These are phyloP conservation scores for Papilio protenor DNA, from an alignment of 2,888 invertebrate species.

Conservation along the genomic window DNA sequence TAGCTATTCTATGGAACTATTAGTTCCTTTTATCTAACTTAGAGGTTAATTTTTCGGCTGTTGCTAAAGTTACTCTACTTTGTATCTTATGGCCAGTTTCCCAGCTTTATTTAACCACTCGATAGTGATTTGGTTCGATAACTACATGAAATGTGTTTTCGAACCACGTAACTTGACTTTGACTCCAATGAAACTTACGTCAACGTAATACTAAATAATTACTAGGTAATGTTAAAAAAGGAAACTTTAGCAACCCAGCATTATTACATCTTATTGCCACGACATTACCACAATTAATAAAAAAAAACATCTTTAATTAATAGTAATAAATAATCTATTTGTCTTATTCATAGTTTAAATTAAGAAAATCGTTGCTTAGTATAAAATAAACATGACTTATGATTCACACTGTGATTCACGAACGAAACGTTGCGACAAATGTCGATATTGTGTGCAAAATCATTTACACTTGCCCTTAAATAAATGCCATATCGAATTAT, in stretches of 20 bases:
- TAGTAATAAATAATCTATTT: background rate
- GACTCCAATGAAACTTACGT: no score
- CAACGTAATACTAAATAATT: no score
- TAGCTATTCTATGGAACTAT: background rate
- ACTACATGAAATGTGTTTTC: no score
- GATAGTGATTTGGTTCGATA: no score
- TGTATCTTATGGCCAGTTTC: background rate
- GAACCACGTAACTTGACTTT: no score
- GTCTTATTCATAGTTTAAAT: background rate
- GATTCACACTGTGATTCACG: slow-evolving; percentile 17
- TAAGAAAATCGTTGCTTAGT: background rate
- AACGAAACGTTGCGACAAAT: background rate
- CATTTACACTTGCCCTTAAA: slow-evolving; percentile 27
- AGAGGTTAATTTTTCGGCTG: no score
- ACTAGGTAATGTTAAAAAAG: no score
- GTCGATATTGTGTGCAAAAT: slow-evolving; percentile 16
- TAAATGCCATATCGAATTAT: slow-evolving; percentile 37
- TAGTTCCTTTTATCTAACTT: background rate
- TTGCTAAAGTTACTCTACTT: background rate
- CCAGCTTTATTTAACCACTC: no score
- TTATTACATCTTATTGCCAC: background rate
- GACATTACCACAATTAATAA: background rate
- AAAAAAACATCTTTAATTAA: background rate
- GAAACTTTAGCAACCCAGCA: background rate
- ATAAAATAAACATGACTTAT: background rate